Percentiles rank a stretch among this genome's conserved stretches.
These are phyloP conservation scores for Okapia johnstoni DNA, from an alignment of 2,113 vertebrate genomes.

Conservation along the genomic window DNA sequence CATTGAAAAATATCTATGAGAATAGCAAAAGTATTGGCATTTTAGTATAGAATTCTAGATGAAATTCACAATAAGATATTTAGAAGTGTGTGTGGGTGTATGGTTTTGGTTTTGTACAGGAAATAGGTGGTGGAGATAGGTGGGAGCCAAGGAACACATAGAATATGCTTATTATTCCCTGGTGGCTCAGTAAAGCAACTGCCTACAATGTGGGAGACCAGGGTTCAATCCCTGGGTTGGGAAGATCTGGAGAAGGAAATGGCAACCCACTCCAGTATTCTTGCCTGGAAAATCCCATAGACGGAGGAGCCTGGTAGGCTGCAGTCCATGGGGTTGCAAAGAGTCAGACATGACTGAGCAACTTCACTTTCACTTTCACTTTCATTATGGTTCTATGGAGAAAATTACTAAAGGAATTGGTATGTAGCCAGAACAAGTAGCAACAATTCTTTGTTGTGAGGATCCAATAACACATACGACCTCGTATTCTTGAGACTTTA, in stretches of 20 bases:
- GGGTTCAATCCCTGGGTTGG: too few species aligned
- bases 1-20: neutral
- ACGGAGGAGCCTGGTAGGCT: too few species aligned
- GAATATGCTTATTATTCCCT: conserved; percentile 3
- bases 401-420: neutral
- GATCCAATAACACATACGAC: neutral
- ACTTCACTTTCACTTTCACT: too few species aligned
- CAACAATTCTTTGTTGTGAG: neutral
- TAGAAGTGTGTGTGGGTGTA: neutral
- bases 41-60: conserved; percentile 27
- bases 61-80: neutral
- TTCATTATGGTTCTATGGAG: neutral
- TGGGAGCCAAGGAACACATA: neutral
- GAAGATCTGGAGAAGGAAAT: too few species aligned
- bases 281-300: too few species aligned
- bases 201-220: too few species aligned
- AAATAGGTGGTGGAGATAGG: neutral
- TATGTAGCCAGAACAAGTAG: neutral
- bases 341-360: too few species aligned
- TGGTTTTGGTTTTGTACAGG: conserved; percentile 29
- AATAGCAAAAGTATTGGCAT: conserved; percentile 9
- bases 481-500: neutral
- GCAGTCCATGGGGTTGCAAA: too few species aligned
- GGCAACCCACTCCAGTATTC: too few species aligned
- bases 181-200: too few species aligned